phyloP scores from a whole-genome alignment of 2,113 vertebrate species.

The Zosterops lateralis region DNA sequence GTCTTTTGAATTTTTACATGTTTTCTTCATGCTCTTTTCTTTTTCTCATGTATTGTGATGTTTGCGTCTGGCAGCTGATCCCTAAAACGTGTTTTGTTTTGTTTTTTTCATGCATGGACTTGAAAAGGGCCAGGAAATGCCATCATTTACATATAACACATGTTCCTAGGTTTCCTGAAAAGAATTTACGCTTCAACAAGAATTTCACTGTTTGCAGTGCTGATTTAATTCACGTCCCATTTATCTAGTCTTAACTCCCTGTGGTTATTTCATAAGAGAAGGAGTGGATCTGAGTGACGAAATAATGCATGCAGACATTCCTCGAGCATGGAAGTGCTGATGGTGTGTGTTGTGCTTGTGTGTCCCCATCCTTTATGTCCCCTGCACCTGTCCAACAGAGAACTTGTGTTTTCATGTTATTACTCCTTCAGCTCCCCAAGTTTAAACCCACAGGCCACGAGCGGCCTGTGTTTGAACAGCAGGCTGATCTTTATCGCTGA shows the following conservation, averaged over 20 bases:
- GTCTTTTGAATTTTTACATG: background rate
- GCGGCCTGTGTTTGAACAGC: slow-evolving; percentile 4
- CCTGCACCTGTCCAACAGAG: background rate
- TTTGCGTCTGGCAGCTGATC: slow-evolving; percentile 2
- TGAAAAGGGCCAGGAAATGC: slow-evolving; percentile 33
- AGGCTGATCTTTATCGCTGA: background rate
- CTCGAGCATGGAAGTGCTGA: slow-evolving; percentile 16
- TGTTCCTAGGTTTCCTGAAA: slow-evolving; percentile 23
- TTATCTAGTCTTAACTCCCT: background rate
- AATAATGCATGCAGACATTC: background rate
- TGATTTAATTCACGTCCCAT: background rate
- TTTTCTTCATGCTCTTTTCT: slow-evolving; percentile 25
- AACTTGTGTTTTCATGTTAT: background rate
- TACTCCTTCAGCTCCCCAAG: background rate
- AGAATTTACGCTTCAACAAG: background rate
- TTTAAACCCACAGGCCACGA: background rate
- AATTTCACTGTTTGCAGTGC: background rate
- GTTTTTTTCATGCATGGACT: slow-evolving; percentile 61
- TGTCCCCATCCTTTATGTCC: background rate
- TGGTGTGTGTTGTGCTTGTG: background rate
- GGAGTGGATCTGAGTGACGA: background rate
- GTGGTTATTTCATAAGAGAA: background rate
- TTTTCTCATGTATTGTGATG: slow-evolving; percentile 3
- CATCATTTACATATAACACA: slow-evolving; percentile 22
- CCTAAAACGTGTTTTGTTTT: slow-evolving; percentile 1